Percentiles rank a stretch among this genome's conserved stretches.
Conservation (phyloP, 2,797 vertebrate genomes). For the Gobio occitaniae region DNA sequence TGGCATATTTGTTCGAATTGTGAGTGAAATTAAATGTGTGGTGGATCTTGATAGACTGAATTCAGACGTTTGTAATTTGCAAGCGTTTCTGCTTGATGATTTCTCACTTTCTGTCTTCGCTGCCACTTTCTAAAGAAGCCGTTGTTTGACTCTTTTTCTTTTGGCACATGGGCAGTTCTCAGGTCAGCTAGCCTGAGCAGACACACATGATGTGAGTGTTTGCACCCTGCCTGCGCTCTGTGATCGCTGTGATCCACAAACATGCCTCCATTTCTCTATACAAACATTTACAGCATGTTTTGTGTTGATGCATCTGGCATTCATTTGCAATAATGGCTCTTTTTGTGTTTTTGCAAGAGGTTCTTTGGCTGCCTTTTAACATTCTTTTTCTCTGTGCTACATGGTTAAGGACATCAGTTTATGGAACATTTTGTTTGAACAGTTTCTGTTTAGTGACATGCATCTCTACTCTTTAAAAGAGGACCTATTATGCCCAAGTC, state of each 20-base stretch:
- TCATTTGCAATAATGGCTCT: slow-evolving; percentile 47
- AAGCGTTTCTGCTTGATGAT: slow-evolving; percentile 51
- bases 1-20: not conserved
- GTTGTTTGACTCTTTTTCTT: slow-evolving; percentile 94
- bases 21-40: not conserved
- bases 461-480: not conserved
- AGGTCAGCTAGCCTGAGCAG: slow-evolving; percentile 99
- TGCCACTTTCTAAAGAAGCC: slow-evolving; percentile 75
- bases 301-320: slow-evolving; percentile 31
- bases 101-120: slow-evolving; percentile 66
- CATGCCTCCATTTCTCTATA: slow-evolving; percentile 43
- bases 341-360: slow-evolving; percentile 63
- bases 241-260: slow-evolving; percentile 66
- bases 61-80: slow-evolving; percentile 53
- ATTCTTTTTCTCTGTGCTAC: slow-evolving; percentile 6
- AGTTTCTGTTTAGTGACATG: slow-evolving; percentile 5
- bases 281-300: slow-evolving; percentile 21
- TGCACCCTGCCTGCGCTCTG: slow-evolving; percentile 88
- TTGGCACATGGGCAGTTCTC: slow-evolving; percentile 99
- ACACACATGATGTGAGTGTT: slow-evolving; percentile 99
- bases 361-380: slow-evolving; percentile 46
- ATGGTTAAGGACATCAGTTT: slow-evolving; percentile 47
- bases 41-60: slow-evolving; percentile 53
- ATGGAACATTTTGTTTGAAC: not conserved
- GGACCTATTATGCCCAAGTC: not conserved